These are phyloP conservation scores for Theodoxus fluviatilis DNA, from an alignment of 2,888 invertebrate species.

Conservation along the genomic window DNA sequence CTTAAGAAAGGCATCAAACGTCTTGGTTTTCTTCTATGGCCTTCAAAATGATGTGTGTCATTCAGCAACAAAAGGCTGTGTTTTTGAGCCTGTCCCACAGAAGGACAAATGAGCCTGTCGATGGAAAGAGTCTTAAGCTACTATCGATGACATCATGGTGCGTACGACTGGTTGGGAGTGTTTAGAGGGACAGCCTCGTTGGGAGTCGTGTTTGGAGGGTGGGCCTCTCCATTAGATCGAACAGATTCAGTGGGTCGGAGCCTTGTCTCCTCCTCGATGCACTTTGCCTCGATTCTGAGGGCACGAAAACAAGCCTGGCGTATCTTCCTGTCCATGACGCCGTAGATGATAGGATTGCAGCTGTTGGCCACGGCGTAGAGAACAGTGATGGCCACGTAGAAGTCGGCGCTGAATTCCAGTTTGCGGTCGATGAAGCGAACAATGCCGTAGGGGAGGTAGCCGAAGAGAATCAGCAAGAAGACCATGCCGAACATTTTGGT, in stretches of 20 bases:
- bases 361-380: constrained; percentile 62
- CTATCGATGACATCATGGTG: constrained; percentile 1
- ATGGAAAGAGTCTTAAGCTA: constrained; percentile 23
- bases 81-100: too few species aligned
- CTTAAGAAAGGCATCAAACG: too few species aligned
- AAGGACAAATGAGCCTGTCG: too few species aligned
- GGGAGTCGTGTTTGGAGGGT: constrained; percentile 27
- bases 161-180: constrained; percentile 18
- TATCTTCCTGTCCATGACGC: constrained; percentile 61
- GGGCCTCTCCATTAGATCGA: constrained; percentile 33
- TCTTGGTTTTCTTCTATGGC: too few species aligned
- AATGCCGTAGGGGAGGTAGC: constrained; percentile 61
- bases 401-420: constrained; percentile 53
- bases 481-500: constrained; percentile 65
- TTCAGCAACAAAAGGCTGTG: too few species aligned
- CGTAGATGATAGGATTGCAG: constrained; percentile 61
- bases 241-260: constrained; percentile 31
- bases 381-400: constrained; percentile 61
- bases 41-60: too few species aligned
- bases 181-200: constrained; percentile 39
- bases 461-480: constrained; percentile 60
- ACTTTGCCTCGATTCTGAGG: constrained; percentile 39
- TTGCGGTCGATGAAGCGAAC: constrained; percentile 59
- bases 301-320: constrained; percentile 53
- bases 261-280: constrained; percentile 35